A percentile compares a stretch with the other conserved stretches of the same genome.
These are phyloP conservation scores for Betta splendens DNA, from an alignment of 2,797 vertebrate species.

Conservation along the genomic window DNA sequence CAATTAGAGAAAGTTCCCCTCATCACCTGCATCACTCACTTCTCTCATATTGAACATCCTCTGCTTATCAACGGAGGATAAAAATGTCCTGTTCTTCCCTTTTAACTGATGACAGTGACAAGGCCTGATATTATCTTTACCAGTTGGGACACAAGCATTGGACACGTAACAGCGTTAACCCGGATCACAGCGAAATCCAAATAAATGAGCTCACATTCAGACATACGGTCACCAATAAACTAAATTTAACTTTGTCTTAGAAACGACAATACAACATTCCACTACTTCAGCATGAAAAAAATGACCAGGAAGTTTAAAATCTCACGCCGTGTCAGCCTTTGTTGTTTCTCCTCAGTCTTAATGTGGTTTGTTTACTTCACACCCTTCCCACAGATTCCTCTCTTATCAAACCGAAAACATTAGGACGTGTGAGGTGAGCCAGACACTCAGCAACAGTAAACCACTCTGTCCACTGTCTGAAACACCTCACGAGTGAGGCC, in stretches of 20 bases:
- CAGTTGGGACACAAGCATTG: too few relatives aligned
- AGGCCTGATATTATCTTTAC: too few relatives aligned
- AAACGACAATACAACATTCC: too few relatives aligned
- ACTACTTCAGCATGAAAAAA: too few relatives aligned
- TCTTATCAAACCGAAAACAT: background rate
- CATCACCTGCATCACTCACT: background rate
- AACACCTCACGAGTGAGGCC: too few relatives aligned
- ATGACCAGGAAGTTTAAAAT: background rate
- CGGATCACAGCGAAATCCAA: too few relatives aligned
- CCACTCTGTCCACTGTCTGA: background rate
- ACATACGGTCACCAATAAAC: too few relatives aligned
- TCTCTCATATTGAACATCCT: background rate
- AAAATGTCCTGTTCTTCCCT: background rate
- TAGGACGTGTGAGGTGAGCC: background rate
- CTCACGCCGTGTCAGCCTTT: background rate
- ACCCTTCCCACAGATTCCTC: background rate
- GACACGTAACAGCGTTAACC: too few relatives aligned
- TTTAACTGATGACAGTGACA: background rate
- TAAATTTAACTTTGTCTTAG: too few relatives aligned
- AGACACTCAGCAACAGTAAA: background rate
- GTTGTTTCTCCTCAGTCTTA: slow-evolving; percentile 3
- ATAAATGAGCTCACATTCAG: too few relatives aligned
- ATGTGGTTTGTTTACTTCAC: background rate
- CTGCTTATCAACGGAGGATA: background rate
- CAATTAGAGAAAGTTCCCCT: slow-evolving; percentile 3